Conservation (phyloP, 1,140 invertebrate species). For the Choristoneura fumiferana region DNA sequence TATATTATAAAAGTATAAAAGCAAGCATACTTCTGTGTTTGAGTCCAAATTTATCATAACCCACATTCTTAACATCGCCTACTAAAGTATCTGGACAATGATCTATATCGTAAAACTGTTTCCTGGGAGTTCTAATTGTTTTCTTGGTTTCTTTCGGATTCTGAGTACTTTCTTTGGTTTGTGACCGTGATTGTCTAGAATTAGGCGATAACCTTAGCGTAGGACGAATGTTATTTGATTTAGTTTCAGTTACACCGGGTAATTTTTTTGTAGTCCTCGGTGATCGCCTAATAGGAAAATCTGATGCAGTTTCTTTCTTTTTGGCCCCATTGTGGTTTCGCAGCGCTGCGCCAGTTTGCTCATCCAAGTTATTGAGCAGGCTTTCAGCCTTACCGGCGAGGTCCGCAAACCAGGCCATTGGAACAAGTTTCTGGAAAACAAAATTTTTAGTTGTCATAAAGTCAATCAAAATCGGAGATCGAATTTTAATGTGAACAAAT, state of each 20-base stretch:
- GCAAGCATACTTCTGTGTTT: constrained; percentile 52
- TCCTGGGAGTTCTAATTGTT: constrained; percentile 27
- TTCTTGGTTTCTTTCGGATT: constrained; percentile 22
- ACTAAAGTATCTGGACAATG: constrained; percentile 46
- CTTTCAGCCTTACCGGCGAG: constrained; percentile 92
- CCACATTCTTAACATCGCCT: constrained; percentile 36
- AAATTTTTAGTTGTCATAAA: constrained; percentile 5
- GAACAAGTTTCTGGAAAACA: constrained; percentile 31
- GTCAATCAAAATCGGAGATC: neutral
- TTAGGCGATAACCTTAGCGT: constrained; percentile 33
- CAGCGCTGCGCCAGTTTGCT: constrained; percentile 87
- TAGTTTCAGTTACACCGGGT: constrained; percentile 30
- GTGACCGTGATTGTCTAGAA: constrained; percentile 26
- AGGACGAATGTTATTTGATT: constrained; percentile 27
- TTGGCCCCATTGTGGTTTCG: constrained; percentile 50
- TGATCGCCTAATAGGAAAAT: constrained; percentile 23
- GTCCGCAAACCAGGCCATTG: constrained; percentile 91
- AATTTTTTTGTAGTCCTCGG: constrained; percentile 38
- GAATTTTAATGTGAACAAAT: neutral
- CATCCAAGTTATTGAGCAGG: constrained; percentile 90
- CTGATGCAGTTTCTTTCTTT: constrained; percentile 38
- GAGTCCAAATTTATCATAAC: constrained; percentile 41
- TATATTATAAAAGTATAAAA: too few relatives aligned
- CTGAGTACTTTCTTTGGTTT: constrained; percentile 30
- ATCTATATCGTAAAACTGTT: constrained; percentile 18